Evolutionary conservation across 2,888 invertebrate genomes (phyloP).

Genomic region (Salpingus planirostris): DNA sequence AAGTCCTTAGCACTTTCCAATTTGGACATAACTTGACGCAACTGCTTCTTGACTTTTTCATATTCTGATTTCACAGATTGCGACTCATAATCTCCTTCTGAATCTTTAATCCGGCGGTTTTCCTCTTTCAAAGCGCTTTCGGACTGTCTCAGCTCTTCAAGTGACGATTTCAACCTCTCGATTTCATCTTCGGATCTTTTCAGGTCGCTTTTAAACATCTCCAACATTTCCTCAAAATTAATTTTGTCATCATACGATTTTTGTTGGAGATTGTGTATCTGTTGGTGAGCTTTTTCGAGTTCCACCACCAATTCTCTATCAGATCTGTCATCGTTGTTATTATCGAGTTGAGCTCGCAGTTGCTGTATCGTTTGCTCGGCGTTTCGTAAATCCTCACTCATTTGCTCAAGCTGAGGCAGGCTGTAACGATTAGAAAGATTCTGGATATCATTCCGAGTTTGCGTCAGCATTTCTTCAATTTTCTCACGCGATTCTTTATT

Average conservation of each 20-base stretch:
- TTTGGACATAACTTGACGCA: constrained; percentile 17
- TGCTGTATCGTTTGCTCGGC: constrained; percentile 23
- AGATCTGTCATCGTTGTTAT: constrained; percentile 16
- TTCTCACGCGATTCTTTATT: constrained; percentile 29
- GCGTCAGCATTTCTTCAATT: constrained; percentile 29
- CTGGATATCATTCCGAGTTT: constrained; percentile 29
- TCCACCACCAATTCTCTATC: constrained; percentile 6
- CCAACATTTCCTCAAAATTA: constrained; percentile 17
- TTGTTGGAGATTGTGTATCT: constrained; percentile 4
- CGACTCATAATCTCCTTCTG: constrained; percentile 11
- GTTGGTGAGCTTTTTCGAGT: constrained; percentile 5
- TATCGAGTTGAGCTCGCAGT: constrained; percentile 19
- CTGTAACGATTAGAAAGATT: constrained; percentile 30
- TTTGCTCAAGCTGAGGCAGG: constrained; percentile 29
- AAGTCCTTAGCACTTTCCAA: constrained; percentile 15
- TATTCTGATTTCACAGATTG: constrained; percentile 15
- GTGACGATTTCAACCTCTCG: constrained; percentile 13
- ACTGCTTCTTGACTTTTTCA: constrained; percentile 17
- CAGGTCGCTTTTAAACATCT: constrained; percentile 17
- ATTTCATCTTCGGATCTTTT: constrained; percentile 14
- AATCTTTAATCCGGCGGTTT: constrained; percentile 6
- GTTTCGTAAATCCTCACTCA: constrained; percentile 27
- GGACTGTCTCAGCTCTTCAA: constrained; percentile 12
- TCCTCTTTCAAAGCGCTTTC: constrained; percentile 4
- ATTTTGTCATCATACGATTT: constrained; percentile 18